Base-by-base conservation (phyloP, 2,888 invertebrate species). In the Cheilosia soror region DNA sequence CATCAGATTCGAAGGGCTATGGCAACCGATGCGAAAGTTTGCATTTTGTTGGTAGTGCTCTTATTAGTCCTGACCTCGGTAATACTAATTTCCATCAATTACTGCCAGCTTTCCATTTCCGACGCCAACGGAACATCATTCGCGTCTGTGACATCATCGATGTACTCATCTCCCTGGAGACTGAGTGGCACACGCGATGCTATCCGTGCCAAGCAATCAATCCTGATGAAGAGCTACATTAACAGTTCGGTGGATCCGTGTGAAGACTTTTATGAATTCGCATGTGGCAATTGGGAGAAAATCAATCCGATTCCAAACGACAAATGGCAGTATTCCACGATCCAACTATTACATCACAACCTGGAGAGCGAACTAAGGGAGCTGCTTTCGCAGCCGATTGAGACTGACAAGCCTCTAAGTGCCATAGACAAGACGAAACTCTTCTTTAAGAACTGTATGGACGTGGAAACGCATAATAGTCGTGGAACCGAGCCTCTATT, bases 271-370 rank as follows among this genome's bases (percentile, higher is more conserved):
- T 82, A 84, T 66, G 71, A 87, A n/a, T 87, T 66, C 47, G 81
- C 87, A 0, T 87, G 87, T 65, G 87, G 87, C 5, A 87, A 87
- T 44, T 87, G 87, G 84, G 81, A 87, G 25, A 55, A 57, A 25
- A 13, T 51, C n/a, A 76, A 87, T 58, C 85, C 84, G 13, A 87
- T 87, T 44, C 87, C 87, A 15, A 65, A 51, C 3, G 80, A 87
- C 33, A 51, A 27, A 1, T 72, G 76, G 58, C 62, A 72, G 20
- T 69, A 81, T 51, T 76, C 80, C 0, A 73, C 79, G 27, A 72
- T 75, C 1, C 20, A 62, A 13, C 40, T 65, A 7, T 11, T 87
- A 37, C 68, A 66, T 44, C 55, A 55, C 1, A 73, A 77, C 11
- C 42, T 87, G 27, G 65, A 80, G 44, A 20, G 33, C 15, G 66